Conservation (phyloP, 2,797 vertebrate genomes). For the Leptatherina wallacei region DNA sequence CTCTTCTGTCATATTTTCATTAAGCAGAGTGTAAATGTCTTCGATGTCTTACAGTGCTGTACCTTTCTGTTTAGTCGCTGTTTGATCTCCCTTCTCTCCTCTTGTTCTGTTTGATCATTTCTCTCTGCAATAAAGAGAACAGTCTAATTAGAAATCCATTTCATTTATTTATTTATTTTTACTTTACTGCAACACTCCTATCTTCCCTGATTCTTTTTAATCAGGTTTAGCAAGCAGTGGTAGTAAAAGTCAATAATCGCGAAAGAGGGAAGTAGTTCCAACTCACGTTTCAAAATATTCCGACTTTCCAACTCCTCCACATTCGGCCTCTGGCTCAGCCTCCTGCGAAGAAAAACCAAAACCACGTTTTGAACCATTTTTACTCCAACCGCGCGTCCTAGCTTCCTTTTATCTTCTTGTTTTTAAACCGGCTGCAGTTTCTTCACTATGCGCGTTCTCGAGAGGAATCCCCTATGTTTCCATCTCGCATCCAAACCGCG, state of each 20-base stretch:
- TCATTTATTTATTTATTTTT: no score
- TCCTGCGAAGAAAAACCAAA: slow-evolving; percentile 96
- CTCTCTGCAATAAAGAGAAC: slow-evolving; percentile 84
- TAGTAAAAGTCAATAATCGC: neutral
- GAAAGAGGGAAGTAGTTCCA: neutral
- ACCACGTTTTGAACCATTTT: slow-evolving; percentile 96
- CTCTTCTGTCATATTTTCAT: neutral
- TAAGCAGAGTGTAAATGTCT: neutral
- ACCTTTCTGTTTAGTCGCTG: slow-evolving; percentile 98
- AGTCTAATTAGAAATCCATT: neutral
- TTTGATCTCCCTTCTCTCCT: slow-evolving; percentile 98
- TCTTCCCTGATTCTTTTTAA: neutral
- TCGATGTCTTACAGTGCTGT: slow-evolving; percentile 16
- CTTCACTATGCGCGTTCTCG: slow-evolving; percentile 67
- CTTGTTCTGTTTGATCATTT: slow-evolving; percentile 97
- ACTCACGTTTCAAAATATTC: slow-evolving; percentile 98
- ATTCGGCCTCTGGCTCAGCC: slow-evolving; percentile 97
- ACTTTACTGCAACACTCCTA: slow-evolving; percentile 14
- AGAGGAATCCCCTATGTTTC: slow-evolving; percentile 79
- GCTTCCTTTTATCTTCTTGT: neutral
- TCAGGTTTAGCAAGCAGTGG: neutral
- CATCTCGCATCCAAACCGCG: slow-evolving; percentile 81
- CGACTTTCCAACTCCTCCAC: slow-evolving; percentile 98
- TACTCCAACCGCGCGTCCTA: neutral
- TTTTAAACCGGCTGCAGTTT: slow-evolving; percentile 64